Evolutionary conservation across 2,888 invertebrate species (phyloP), one percentile per base, ranked within the genome.

Genomic region (Proisotoma minuta): DNA sequence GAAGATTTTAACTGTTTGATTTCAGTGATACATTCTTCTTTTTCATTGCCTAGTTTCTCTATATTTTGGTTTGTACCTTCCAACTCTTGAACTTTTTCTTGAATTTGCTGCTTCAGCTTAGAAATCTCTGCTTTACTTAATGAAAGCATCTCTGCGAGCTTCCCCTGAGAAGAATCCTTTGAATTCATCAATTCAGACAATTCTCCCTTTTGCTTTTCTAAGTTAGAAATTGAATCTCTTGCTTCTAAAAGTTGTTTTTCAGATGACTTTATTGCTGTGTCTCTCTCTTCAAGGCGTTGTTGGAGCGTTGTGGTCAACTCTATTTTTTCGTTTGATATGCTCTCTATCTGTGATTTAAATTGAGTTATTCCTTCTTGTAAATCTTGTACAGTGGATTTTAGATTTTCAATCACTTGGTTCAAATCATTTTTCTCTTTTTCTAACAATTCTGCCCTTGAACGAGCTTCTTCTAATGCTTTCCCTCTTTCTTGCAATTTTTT

Each of bases 111-210:
- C 18, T 43, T 15, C 4, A 43, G 18, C 18, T 43, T 43, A 12
- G 10, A 5, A 43, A 43, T 43, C 18, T 43, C 43, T 5, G 43
- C 43, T 5, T 74, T 80, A 79, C 68, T 81, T 81, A 73, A 81
- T 79, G 70, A 82, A 81, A 74, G 81, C 79, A 28, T 79, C 27
- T 75, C 77, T 62, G 78, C 76, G 39, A 79, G 70, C 10, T 71
- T 69, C 56, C 76, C 74, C 56, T 77, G 78, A n/a, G 43, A 5
- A 18, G 43, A 43, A 12, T 20, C 43, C 18, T 43, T 43, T 18
- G 15, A 18, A n/a, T 43, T 20, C 5, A 43, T 20, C 10, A 43
- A 20, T 5, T 5, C 10, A 4, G 43, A 43, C 77, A 29, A 81
- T 71, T 29, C 73, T 52, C 77, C 77, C 2, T 80, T 74, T 71